Percentiles rank a stretch among this genome's conserved stretches.
Conservation (phyloP, 2,797 vertebrate genomes). For the Epinephelus awoara region DNA sequence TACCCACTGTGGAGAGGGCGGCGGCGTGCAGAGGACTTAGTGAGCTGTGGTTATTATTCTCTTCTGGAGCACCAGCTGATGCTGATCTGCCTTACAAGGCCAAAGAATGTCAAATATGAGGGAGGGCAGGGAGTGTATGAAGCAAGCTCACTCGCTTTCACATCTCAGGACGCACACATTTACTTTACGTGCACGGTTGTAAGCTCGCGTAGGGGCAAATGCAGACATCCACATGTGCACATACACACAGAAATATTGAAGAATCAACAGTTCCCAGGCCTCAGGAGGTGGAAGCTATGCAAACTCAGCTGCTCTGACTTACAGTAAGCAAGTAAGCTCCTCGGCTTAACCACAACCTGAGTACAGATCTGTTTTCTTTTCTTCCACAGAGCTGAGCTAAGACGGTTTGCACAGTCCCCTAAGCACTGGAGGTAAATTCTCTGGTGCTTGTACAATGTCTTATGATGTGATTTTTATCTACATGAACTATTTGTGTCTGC, state of each 20-base stretch:
- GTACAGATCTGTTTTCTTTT: constrained; percentile 61
- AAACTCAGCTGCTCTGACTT: constrained; percentile 75
- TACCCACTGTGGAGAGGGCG: constrained; percentile 35
- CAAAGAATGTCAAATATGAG: constrained; percentile 80
- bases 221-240: constrained; percentile 11
- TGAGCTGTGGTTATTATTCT: constrained; percentile 60
- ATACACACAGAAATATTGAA: constrained; percentile 51
- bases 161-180: constrained; percentile 31
- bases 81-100: constrained; percentile 80
- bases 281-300: constrained; percentile 65
- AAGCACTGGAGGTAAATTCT: constrained; percentile 23
- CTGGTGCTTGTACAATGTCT: constrained; percentile 8
- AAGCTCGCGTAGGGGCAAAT: constrained; percentile 1
- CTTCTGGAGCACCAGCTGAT: constrained; percentile 65
- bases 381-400: constrained; percentile 45
- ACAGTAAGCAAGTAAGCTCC: constrained; percentile 67
- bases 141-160: constrained; percentile 35
- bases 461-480: constrained; percentile 37
- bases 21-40: constrained; percentile 35
- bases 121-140: constrained; percentile 50
- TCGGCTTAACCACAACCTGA: constrained; percentile 64
- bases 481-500: constrained; percentile 21
- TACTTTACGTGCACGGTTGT: not conserved
- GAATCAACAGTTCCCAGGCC: constrained; percentile 73
- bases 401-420: constrained; percentile 33